These are phyloP conservation scores for Liolophura sinensis DNA, from an alignment of 1,140 invertebrate species.

Conservation along the genomic window DNA sequence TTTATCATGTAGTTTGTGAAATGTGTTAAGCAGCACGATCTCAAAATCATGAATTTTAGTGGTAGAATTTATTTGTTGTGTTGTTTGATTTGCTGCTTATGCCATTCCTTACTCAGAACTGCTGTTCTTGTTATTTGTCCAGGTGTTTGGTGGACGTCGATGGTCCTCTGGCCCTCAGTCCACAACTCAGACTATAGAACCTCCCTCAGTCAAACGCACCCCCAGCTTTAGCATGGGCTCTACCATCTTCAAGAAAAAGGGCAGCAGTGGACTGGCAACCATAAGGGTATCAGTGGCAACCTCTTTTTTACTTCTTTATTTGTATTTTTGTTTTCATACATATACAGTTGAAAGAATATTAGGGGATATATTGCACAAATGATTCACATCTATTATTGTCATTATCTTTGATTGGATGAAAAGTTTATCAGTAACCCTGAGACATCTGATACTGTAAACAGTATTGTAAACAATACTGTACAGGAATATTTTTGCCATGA, in stretches of 20 bases:
- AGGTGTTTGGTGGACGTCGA: constrained; percentile 81
- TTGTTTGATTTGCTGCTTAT: constrained; percentile 5
- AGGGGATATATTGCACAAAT: no score
- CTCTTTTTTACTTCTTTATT: constrained; percentile 2
- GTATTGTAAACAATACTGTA: no score
- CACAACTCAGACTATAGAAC: constrained; percentile 17
- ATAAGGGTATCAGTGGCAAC: constrained; percentile 22
- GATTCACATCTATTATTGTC: no score
- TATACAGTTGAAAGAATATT: no score
- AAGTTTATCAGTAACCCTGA: no score
- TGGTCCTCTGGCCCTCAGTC: constrained; percentile 43
- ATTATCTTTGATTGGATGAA: no score
- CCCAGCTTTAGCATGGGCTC: constrained; percentile 57
- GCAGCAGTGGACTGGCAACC: constrained; percentile 37
- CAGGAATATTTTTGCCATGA: no score
- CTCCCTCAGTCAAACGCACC: constrained; percentile 51
- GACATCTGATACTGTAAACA: no score
- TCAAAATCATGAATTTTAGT: no score
- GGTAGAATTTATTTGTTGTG: no score
- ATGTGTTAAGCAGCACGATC: no score
- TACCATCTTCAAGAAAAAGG: constrained; percentile 69
- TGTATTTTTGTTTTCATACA: background rate
- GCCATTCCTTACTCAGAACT: constrained; percentile 11
- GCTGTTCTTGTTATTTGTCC: constrained; percentile 17
- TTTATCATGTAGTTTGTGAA: no score